These are phyloP conservation scores for Aeoliscus strigatus DNA, from an alignment of 2,797 vertebrate species.

Conservation along the genomic window DNA sequence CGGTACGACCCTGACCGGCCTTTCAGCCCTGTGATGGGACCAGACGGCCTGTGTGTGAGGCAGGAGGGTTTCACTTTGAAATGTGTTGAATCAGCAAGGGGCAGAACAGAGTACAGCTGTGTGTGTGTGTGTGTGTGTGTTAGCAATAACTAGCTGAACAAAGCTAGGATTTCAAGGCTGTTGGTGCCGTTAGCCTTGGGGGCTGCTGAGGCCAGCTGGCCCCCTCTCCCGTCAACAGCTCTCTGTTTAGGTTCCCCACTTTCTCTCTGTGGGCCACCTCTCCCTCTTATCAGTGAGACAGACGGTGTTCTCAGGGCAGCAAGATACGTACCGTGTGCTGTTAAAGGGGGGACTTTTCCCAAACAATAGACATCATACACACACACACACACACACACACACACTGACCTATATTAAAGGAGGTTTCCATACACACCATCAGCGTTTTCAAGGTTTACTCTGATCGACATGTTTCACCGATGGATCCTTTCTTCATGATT, in stretches of 20 bases:
- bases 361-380: too few relatives aligned
- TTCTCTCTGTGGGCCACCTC: conserved; percentile 35
- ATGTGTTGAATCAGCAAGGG: conserved; percentile 67
- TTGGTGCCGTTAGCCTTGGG: conserved; percentile 50
- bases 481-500: too few relatives aligned
- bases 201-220: conserved; percentile 54
- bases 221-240: conserved; percentile 53
- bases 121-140: conserved; percentile 16
- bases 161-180: conserved; percentile 65
- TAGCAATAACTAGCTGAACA: conserved; percentile 56
- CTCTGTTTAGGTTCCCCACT: conserved; percentile 47
- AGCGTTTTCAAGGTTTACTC: too few relatives aligned
- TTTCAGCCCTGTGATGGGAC: conserved; percentile 41
- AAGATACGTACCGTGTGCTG: too few relatives aligned
- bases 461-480: too few relatives aligned
- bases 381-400: too few relatives aligned
- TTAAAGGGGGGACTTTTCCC: too few relatives aligned
- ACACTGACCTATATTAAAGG: too few relatives aligned
- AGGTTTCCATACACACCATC: too few relatives aligned
- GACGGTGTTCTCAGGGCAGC: too few relatives aligned
- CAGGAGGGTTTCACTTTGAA: conserved; percentile 58
- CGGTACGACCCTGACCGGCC: conserved; percentile 52
- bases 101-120: conserved; percentile 50
- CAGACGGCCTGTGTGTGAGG: conserved; percentile 60
- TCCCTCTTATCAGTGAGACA: conserved; percentile 25